A percentile compares a stretch with the other conserved stretches of the same genome.
These are phyloP conservation scores for Ctenodactylus gundi DNA, from an alignment of 2,113 vertebrate genomes.

Conservation along the genomic window DNA sequence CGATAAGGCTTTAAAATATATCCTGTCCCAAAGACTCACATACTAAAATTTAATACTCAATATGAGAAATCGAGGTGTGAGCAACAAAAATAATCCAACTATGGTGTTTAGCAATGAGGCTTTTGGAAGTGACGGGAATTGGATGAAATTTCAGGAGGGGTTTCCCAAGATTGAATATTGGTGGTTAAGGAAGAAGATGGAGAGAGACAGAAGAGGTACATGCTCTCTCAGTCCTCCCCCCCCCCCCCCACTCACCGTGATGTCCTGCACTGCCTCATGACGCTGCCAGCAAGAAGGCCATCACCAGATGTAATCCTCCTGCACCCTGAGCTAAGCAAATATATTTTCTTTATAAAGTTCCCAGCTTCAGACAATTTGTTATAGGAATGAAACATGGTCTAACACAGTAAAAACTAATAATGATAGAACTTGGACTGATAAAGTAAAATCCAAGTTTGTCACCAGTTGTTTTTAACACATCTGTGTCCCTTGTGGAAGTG, in stretches of 20 bases:
- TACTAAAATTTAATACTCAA: neutral
- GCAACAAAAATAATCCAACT: neutral
- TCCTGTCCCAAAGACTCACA: neutral
- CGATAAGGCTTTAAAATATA: neutral
- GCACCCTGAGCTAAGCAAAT: neutral
- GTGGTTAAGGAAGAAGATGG: neutral
- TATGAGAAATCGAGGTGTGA: neutral
- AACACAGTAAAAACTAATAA: no score
- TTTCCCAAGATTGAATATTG: neutral
- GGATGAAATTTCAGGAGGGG: neutral
- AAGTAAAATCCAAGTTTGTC: no score
- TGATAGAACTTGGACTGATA: no score
- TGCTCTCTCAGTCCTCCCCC: no score
- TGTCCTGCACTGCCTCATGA: neutral
- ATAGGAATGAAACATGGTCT: neutral
- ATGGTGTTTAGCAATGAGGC: neutral
- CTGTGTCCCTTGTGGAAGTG: neutral
- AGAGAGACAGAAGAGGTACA: neutral
- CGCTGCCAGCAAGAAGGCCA: neutral
- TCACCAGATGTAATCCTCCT: no score
- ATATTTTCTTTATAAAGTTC: neutral
- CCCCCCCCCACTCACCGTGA: no score
- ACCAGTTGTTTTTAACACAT: neutral
- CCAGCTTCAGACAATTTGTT: neutral
- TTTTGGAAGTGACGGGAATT: neutral